These are phyloP conservation scores for Stomatorhinus walkeri DNA, from an alignment of 2,797 vertebrate genomes.

Conservation along the genomic window DNA sequence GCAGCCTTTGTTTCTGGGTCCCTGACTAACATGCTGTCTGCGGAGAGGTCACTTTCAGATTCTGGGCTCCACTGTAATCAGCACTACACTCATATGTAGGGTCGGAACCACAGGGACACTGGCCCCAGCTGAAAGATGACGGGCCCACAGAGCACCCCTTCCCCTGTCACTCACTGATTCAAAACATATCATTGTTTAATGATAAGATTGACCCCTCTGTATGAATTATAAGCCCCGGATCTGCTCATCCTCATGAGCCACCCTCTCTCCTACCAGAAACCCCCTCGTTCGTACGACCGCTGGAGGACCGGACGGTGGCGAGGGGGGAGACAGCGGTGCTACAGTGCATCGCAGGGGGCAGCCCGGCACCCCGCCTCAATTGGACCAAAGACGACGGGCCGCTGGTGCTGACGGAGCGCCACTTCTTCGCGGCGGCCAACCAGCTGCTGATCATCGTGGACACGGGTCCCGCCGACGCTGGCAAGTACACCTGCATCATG, in stretches of 20 bases:
- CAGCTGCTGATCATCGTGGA: slow-evolving; percentile 76
- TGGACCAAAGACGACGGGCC: slow-evolving; percentile 74
- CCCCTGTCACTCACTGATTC: background rate
- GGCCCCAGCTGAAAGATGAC: background rate
- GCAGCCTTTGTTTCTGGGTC: background rate
- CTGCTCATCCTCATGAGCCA: background rate
- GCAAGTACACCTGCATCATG: slow-evolving; percentile 73
- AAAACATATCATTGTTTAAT: background rate
- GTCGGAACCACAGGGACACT: background rate
- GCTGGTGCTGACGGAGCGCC: slow-evolving; percentile 62
- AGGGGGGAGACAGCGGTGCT: slow-evolving; percentile 69
- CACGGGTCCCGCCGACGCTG: slow-evolving; percentile 62
- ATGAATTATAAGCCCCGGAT: background rate
- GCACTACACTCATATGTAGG: background rate
- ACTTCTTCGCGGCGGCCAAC: slow-evolving; percentile 71
- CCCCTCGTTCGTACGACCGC: slow-evolving; percentile 65
- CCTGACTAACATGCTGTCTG: background rate
- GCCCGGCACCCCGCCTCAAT: slow-evolving; percentile 68
- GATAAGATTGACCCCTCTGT: background rate
- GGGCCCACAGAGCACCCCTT: background rate
- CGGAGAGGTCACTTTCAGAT: background rate
- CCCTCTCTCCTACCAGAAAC: slow-evolving; percentile 53
- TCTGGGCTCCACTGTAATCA: background rate
- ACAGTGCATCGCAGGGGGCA: slow-evolving; percentile 74
- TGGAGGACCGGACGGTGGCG: slow-evolving; percentile 67